Evolutionary conservation across 2,888 invertebrate species (phyloP), one percentile per base, ranked within the genome.

Genomic region (Serripes groenlandicus): DNA sequence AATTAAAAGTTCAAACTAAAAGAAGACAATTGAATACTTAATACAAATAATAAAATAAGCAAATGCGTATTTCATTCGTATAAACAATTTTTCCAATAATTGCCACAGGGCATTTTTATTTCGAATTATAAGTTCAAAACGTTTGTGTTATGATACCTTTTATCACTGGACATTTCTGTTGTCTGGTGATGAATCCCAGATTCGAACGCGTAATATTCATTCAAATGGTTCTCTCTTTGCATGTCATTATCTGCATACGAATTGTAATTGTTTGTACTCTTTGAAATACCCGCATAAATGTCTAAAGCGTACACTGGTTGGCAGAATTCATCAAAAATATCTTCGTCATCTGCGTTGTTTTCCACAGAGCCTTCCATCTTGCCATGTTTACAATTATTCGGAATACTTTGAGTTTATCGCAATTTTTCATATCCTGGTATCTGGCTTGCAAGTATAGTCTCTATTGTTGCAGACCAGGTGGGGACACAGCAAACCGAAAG

Each of bases 301-400:
- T 66, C 23, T 42, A 34, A 35, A 26, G 34, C 42, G 26, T 42
- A 26, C 5, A 11, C 23, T 7, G 35, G 66, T 15, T 18, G 35
- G 15, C 37, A 35, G 18, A 66, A 42, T 54, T 70, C 32, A 3
- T 52, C 32, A 34, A 70, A 54, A 74, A 52, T 32, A n/a, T 74
- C 74, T 11, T 76, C 76, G 37, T 69, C 76, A 56, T 60, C 58
- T 18, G 30, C 21, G 9, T 58, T 58, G 15, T 54, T 34, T 52
- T 37, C 26, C 7, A n/a, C 30, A 52, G 78, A 74, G 73, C 78
- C 80, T 70, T 79, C 86, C 86, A 86, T 86, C 81, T 86, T 86
- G 86, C 86, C 86, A 86, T 86, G 86, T 86, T 86, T 86, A 86
- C 84, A 82, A 30, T 75, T 72, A 32, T 74, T 64, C 82, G 86